phyloP scores from a whole-genome alignment of 2,113 vertebrate species.

The Clarias macrocephalus region DNA sequence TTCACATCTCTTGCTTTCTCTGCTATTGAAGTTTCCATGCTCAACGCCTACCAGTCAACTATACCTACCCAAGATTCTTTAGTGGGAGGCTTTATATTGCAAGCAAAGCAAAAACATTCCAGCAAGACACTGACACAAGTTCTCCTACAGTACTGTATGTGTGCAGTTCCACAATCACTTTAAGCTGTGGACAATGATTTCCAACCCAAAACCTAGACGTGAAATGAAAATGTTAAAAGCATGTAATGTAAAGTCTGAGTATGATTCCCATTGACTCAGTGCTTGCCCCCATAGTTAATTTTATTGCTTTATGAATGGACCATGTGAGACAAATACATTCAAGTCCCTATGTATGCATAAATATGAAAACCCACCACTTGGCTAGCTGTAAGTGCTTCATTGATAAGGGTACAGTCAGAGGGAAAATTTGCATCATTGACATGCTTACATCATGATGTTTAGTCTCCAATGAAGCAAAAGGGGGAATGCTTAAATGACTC shows the following conservation, averaged over 20 bases:
- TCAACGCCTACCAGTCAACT: background rate
- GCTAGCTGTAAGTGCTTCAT: background rate
- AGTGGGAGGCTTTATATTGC: background rate
- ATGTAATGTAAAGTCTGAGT: background rate
- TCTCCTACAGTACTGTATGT: background rate
- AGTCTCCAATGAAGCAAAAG: background rate
- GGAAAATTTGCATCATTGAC: background rate
- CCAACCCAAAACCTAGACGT: background rate
- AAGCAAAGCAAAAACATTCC: background rate
- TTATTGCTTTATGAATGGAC: background rate
- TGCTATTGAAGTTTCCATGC: background rate
- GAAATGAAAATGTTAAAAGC: background rate
- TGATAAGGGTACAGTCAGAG: background rate
- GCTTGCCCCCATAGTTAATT: background rate
- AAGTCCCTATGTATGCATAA: background rate
- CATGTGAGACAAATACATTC: background rate
- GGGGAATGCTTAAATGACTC: background rate
- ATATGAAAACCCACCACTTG: background rate
- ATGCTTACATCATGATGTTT: background rate
- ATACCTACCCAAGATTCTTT: background rate
- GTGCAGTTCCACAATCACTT: background rate
- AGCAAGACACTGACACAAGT: background rate
- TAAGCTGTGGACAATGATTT: background rate
- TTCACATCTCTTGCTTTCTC: background rate
- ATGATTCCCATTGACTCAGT: background rate